Base-by-base conservation (phyloP, 1,140 invertebrate species). In the Drosophila biarmipes region DNA sequence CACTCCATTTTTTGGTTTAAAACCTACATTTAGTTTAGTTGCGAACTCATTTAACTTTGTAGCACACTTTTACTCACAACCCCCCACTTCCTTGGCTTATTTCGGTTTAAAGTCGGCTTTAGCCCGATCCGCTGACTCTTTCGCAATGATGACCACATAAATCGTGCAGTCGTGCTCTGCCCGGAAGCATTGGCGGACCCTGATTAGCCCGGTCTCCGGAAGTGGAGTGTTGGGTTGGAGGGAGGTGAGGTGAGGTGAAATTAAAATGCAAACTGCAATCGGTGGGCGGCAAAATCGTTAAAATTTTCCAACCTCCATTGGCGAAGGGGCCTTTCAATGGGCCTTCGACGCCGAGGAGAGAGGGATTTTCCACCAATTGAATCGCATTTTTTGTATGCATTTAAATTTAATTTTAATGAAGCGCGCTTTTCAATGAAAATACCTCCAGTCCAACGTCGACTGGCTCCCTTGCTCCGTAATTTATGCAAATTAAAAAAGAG, bases 401-500 rank as follows among this genome's bases (percentile, higher is more conserved):
- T 77, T 73, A 67, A 81, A 81, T 81, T 78, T 73, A 59, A 81
- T 81, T 81, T 77, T 73, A 82, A 84, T 84, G 75, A 78, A 56
- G 79, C 69, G 62, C 55, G 51, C 42, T 62, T 64, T 62, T 66
- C 73, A 73, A 81, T 80, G 61, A 59, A 80, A 80, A 74, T 62
- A 61, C 66, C 67, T 54, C 55, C 53, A 64, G 62, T 24, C 24
- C 24, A 24, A 3, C 24, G 24, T 4, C 3, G 24, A 24, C 24
- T 24, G 24, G 24, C 54, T 46, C 15, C 34, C 6, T 21, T 21
- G 29, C 34, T 63, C 15, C 43, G 27, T 81, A 86, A 86, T 87
- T 86, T 86, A 86, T 82, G 82, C 82, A 87, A 86, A 86, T 86
- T 78, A 87, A 78, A 87, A 79, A 57, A 73, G 64, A 75, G 48